Conservation (phyloP, 2,113 vertebrate species). For the Albula glossodonta region DNA sequence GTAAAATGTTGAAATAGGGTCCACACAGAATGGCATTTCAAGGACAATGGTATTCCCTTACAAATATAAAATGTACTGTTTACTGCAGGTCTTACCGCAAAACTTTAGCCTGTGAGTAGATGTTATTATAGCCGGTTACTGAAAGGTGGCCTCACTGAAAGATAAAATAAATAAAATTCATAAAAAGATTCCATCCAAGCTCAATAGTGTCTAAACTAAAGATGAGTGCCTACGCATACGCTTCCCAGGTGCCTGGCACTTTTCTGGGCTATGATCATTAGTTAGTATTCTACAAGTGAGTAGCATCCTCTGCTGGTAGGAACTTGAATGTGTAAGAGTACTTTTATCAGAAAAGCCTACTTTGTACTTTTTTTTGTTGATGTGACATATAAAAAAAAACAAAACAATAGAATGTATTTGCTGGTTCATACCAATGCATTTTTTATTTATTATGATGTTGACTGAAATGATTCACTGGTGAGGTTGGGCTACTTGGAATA, state of each 20-base stretch:
- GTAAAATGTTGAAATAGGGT: neutral
- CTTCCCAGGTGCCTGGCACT: constrained; percentile 2
- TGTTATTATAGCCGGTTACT: neutral
- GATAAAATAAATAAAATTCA: neutral
- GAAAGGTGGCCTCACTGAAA: neutral
- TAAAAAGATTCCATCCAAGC: neutral
- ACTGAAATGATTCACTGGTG: too few relatives aligned
- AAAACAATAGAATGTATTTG: neutral
- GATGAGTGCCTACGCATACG: neutral
- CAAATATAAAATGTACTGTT: neutral
- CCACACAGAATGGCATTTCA: neutral
- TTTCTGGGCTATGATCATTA: neutral
- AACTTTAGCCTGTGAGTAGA: neutral
- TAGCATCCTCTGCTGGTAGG: neutral
- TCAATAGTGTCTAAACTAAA: neutral
- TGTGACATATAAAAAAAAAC: neutral
- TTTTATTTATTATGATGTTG: too few relatives aligned
- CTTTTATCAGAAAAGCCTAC: neutral
- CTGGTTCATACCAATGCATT: neutral
- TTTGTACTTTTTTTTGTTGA: neutral
- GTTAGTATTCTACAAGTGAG: neutral
- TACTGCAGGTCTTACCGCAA: neutral
- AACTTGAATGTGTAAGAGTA: neutral
- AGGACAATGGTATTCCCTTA: neutral
- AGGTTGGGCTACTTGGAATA: neutral